Percentiles rank a stretch among this genome's conserved stretches.
phyloP scores from a whole-genome alignment of 2,113 vertebrate genomes.

The Engraulis encrasicolus region DNA sequence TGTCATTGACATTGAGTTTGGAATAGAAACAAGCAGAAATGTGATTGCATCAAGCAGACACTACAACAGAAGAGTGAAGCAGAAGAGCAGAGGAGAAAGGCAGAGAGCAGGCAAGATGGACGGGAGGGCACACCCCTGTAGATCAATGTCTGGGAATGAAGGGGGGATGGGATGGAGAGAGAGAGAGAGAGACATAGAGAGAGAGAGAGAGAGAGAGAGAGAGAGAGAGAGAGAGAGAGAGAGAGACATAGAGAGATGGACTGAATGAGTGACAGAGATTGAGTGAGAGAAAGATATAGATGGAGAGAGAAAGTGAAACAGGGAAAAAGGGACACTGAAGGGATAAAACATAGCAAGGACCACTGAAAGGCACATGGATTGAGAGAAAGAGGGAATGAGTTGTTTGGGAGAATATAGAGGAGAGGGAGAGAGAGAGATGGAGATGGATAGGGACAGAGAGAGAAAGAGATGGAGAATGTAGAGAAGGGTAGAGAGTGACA shows the following conservation, averaged over 20 bases:
- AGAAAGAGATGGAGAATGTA: not conserved
- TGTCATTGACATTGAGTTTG: too few relatives aligned
- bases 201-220: not conserved
- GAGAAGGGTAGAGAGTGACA: not conserved
- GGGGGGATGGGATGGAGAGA: not conserved
- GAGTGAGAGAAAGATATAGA: not conserved
- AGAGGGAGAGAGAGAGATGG: not conserved
- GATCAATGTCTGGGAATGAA: conserved; percentile 31
- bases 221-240: not conserved
- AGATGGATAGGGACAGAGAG: not conserved
- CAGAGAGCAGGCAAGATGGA: not conserved
- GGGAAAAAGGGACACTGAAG: too few relatives aligned
- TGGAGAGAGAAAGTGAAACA: not conserved
- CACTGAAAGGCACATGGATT: not conserved
- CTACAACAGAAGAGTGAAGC: too few relatives aligned
- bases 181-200: not conserved
- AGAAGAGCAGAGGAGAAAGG: too few relatives aligned
- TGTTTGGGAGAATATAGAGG: not conserved
- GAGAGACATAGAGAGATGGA: not conserved
- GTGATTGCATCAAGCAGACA: too few relatives aligned
- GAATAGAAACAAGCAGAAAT: too few relatives aligned
- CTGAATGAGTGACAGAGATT: not conserved
- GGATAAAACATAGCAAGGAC: too few relatives aligned
- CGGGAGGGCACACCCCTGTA: not conserved
- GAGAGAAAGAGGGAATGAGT: not conserved